Percentiles rank a stretch among this genome's conserved stretches.
Conservation (phyloP, 2,797 vertebrate species). For the Arrhamphus sclerolepis region DNA sequence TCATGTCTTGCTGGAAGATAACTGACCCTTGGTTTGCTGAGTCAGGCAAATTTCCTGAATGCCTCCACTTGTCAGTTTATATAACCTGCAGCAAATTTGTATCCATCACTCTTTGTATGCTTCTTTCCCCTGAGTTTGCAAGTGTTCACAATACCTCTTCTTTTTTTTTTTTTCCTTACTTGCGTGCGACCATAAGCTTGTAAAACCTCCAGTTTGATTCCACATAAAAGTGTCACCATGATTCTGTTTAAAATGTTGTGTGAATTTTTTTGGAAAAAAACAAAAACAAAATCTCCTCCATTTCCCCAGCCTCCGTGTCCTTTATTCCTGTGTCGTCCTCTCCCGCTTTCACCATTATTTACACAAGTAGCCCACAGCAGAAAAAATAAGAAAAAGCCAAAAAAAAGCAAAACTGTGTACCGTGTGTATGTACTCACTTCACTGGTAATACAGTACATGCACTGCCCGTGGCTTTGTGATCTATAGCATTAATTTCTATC, state of each 20-base stretch:
- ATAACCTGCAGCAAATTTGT: slow-evolving; percentile 25
- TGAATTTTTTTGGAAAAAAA: slow-evolving; percentile 30
- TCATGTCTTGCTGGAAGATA: slow-evolving; percentile 12
- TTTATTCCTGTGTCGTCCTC: slow-evolving; percentile 22
- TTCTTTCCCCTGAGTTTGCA: slow-evolving; percentile 39
- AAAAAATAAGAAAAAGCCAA: slow-evolving; percentile 10
- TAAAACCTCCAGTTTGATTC: slow-evolving; percentile 35
- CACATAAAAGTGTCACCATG: slow-evolving; percentile 33
- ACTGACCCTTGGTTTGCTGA: slow-evolving; percentile 32
- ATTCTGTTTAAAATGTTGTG: slow-evolving; percentile 41
- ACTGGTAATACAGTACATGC: slow-evolving; percentile 4
- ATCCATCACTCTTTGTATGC: slow-evolving; percentile 19
- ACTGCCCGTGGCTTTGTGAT: slow-evolving; percentile 78
- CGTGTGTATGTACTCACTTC: slow-evolving; percentile 22
- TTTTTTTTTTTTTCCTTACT: slow-evolving; percentile 3
- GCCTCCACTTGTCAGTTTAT: slow-evolving; percentile 20
- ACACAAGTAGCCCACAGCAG: slow-evolving; percentile 52
- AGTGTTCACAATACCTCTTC: slow-evolving; percentile 22
- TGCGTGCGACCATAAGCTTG: slow-evolving; percentile 23
- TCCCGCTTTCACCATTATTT: slow-evolving; percentile 65
- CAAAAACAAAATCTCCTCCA: neutral
- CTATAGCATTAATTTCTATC: slow-evolving; percentile 85
- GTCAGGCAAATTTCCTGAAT: slow-evolving; percentile 32
- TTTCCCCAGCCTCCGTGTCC: slow-evolving; percentile 32
- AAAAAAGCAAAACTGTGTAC: slow-evolving; percentile 36